phyloP scores from a whole-genome alignment of 2,113 vertebrate species.

The Gadus chalcogrammus region DNA sequence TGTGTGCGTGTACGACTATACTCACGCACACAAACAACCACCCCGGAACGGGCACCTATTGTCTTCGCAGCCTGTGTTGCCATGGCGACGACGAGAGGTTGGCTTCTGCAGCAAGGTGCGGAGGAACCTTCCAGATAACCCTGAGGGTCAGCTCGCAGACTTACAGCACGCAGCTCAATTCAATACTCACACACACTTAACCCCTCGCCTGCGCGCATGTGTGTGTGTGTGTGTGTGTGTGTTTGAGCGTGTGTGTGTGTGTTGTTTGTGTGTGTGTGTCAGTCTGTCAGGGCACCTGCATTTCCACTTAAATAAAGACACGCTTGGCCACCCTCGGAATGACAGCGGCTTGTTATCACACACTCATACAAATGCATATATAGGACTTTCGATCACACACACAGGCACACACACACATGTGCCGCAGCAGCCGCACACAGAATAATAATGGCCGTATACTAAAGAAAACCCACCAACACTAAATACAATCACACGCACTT shows the following conservation, averaged over 20 bases:
- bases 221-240: too few species aligned
- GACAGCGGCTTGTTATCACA: slow-evolving; percentile 43
- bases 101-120: slow-evolving; percentile 57
- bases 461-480: not conserved
- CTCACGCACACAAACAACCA: not conserved
- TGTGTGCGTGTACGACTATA: slow-evolving; percentile 9
- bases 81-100: slow-evolving; percentile 60
- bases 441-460: slow-evolving; percentile 40
- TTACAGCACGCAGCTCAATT: slow-evolving; percentile 35
- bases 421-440: not conserved
- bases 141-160: slow-evolving; percentile 61
- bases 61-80: slow-evolving; percentile 60
- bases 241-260: not conserved
- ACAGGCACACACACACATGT: slow-evolving; percentile 15
- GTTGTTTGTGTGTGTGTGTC: slow-evolving; percentile 11
- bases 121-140: slow-evolving; percentile 67
- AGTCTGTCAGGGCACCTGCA: slow-evolving; percentile 20
- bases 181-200: slow-evolving; percentile 41
- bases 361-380: slow-evolving; percentile 16
- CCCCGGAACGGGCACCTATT: slow-evolving; percentile 43
- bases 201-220: not conserved
- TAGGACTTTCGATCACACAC: not conserved
- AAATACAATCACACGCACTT: not conserved
- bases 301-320: slow-evolving; percentile 55
- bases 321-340: slow-evolving; percentile 45